Conservation (phyloP, 2,113 vertebrate genomes). For the Cebidichthys violaceus region DNA sequence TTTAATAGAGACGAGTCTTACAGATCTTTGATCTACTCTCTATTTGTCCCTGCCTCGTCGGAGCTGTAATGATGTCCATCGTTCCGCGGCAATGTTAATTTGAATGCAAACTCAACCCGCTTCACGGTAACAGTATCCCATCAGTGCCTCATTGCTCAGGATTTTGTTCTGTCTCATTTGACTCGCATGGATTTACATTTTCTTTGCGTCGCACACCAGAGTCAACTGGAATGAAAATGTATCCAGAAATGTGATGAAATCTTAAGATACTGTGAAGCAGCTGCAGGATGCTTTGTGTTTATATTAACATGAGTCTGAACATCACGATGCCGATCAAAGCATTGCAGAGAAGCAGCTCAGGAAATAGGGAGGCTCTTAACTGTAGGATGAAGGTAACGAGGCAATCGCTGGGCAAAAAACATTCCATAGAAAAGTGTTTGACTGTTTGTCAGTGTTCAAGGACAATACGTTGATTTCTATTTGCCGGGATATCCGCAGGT, state of each 20-base stretch:
- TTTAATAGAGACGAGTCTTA: conserved; percentile 1
- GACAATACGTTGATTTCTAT: neutral
- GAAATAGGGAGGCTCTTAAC: neutral
- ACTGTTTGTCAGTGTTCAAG: neutral
- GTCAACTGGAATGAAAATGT: conserved; percentile 11
- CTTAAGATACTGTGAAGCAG: conserved; percentile 20
- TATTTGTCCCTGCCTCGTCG: neutral
- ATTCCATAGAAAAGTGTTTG: conserved; percentile 61
- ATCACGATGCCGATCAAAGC: conserved; percentile 10
- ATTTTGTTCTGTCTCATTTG: conserved; percentile 5
- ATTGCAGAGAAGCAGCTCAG: conserved; percentile 1
- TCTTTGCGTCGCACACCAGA: conserved; percentile 1
- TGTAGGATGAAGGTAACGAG: conserved; percentile 15
- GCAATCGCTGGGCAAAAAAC: conserved; percentile 11
- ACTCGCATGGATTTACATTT: neutral
- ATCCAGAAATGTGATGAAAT: conserved; percentile 17
- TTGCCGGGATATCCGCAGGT: neutral
- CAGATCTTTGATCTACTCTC: neutral
- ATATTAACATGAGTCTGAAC: conserved; percentile 29
- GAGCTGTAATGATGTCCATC: neutral
- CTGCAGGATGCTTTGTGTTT: conserved; percentile 36
- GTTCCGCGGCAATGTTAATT: neutral
- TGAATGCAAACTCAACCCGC: conserved; percentile 16
- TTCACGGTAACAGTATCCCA: conserved; percentile 20
- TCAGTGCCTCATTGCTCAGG: conserved; percentile 42